Evolutionary conservation across 2,888 invertebrate genomes (phyloP).

Genomic region (Terebella lapidaria): DNA sequence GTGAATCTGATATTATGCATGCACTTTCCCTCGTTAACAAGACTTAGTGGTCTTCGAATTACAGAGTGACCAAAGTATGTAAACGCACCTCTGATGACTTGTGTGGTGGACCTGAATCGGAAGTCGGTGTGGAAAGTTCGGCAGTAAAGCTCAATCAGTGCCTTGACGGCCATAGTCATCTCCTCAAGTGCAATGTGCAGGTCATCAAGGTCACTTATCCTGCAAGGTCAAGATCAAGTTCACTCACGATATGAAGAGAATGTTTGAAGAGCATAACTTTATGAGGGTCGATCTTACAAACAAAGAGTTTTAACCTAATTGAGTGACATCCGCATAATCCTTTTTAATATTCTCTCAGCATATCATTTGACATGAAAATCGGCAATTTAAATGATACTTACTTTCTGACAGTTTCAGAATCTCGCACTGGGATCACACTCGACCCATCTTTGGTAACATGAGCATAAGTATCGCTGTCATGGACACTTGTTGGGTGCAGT

Average conservation of each 20-base stretch:
- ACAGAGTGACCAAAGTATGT: not conserved
- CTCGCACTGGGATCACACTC: not conserved
- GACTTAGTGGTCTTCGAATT: too few species aligned
- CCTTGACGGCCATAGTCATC: slow-evolving; percentile 65
- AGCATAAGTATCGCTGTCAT: not conserved
- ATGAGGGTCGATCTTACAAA: too few species aligned
- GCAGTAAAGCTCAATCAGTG: slow-evolving; percentile 79
- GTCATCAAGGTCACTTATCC: slow-evolving; percentile 27
- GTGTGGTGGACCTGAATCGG: slow-evolving; percentile 27
- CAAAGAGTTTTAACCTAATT: too few species aligned
- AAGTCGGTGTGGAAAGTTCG: slow-evolving; percentile 66
- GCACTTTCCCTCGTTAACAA: too few species aligned
- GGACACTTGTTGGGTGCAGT: not conserved
- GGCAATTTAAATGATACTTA: too few species aligned
- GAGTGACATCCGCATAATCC: too few species aligned
- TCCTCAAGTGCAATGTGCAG: slow-evolving; percentile 53
- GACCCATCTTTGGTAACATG: not conserved
- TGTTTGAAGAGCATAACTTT: too few species aligned
- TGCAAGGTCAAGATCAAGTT: not conserved
- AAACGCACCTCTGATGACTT: slow-evolving; percentile 11
- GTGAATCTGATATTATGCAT: too few species aligned
- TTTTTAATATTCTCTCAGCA: too few species aligned
- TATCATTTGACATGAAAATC: too few species aligned
- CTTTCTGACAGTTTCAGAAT: not conserved
- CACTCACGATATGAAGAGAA: too few species aligned